Conservation (phyloP, 2,888 invertebrate species). For the Hydrotaea cyrtoneurina region DNA sequence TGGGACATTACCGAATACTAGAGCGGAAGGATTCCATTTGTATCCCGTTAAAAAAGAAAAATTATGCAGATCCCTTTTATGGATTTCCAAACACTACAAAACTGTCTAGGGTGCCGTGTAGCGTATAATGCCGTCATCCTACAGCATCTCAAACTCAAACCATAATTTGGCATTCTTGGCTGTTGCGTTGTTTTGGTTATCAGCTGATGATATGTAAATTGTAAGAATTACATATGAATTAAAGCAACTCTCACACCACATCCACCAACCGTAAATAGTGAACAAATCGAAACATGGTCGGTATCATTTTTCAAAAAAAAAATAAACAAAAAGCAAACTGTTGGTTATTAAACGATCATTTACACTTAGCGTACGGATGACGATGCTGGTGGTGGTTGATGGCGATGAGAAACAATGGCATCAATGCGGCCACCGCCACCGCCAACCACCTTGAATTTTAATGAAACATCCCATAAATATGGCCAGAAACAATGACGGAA, state of each 20-base stretch:
- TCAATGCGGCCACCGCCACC: background rate
- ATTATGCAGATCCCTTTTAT: no score
- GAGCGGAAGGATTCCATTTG: no score
- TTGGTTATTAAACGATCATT: slow-evolving; percentile 27
- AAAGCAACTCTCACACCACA: background rate
- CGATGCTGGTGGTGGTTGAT: background rate
- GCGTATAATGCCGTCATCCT: no score
- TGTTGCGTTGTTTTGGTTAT: no score
- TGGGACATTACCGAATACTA: no score
- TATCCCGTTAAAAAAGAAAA: no score
- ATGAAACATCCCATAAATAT: slow-evolving; percentile 42
- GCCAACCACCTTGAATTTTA: slow-evolving; percentile 54
- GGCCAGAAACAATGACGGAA: slow-evolving; percentile 17
- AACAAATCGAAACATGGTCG: slow-evolving; percentile 10
- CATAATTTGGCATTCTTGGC: no score
- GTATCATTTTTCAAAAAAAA: slow-evolving; percentile 35
- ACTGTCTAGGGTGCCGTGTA: no score
- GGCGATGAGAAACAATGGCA: background rate
- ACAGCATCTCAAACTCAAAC: background rate
- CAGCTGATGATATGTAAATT: slow-evolving; percentile 9
- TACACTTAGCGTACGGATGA: slow-evolving; percentile 12
- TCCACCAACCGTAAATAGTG: background rate
- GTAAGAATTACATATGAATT: background rate
- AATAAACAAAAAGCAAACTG: slow-evolving; percentile 23
- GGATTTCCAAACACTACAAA: no score